Evolutionary conservation across 1,140 invertebrate species (phyloP), one percentile per base, ranked within the genome.

Genomic region (Saccostrea cuccullata): DNA sequence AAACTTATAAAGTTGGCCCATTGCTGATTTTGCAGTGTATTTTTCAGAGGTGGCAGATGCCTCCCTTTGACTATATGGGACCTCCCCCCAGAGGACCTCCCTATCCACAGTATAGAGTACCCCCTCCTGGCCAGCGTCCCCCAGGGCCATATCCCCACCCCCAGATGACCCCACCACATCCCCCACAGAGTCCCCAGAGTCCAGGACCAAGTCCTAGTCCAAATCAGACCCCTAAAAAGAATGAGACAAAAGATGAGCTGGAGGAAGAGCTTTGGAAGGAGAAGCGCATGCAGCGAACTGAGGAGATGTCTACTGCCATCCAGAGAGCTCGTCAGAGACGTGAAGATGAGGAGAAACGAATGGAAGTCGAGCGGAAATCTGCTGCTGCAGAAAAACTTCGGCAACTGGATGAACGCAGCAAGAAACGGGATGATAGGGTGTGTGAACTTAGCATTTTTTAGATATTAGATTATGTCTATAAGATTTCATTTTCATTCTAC

Each of bases 321-420:
- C 97, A 97, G 90, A 96, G 97, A 85, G 97, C 97, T 0, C 96
- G 97, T 36, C 96, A 97, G 90, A 96, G 97, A 17, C 97, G 97
- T 91, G 97, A 97, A 92, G 97, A 98, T 91, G 97, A 98, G 93
- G 97, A 98, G 92, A 97, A 97, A 91, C 96, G 97, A 83, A 97
- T 96, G 91, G 96, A 97, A 89, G 96, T 96, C 89, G 96, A 94
- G 55, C 90, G 94, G 87, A 94, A 93, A 86, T 93, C 96, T 15
- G 96, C 96, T 55, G 96, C 96, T 17, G 91, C 91, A 64, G 96
- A 97, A 87, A 97, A 97, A 92, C 92, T 97, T 23, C 96, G 96
- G 89, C 95, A 96, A 91, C 92, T 97, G 3, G 96, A 97, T 86
- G 96, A 97, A 87, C 96, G 96, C 88, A 89, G 91, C n/a, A 94